phyloP scores from a whole-genome alignment of 2,888 invertebrate species.

The Leuctra nigra region DNA sequence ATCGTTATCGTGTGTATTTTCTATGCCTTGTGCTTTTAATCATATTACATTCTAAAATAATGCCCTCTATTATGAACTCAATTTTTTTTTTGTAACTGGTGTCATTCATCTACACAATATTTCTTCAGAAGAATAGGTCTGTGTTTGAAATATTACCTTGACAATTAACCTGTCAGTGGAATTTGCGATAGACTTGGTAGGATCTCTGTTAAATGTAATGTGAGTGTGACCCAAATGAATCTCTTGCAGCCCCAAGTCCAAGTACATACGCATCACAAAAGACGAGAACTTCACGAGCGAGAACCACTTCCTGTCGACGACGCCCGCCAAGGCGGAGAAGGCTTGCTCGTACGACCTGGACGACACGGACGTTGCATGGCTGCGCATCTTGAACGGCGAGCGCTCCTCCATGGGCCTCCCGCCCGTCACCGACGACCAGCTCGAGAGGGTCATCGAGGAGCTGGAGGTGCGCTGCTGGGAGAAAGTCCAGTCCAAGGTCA shows the following conservation, averaged over 20 bases:
- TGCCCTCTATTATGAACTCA: no score
- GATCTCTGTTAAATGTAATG: no score
- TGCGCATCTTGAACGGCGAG: slow-evolving; percentile 80
- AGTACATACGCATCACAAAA: slow-evolving; percentile 84
- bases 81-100: no score
- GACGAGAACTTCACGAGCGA: slow-evolving; percentile 81
- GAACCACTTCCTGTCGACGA: slow-evolving; percentile 77
- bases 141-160: no score
- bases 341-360: slow-evolving; percentile 94
- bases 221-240: no score
- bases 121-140: no score
- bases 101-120: no score
- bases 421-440: slow-evolving; percentile 74
- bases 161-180: no score
- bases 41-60: no score
- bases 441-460: slow-evolving; percentile 88
- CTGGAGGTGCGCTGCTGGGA: slow-evolving; percentile 91
- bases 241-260: slow-evolving; percentile 81
- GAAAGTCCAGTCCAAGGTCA: slow-evolving; percentile 83
- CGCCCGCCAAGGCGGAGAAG: slow-evolving; percentile 82
- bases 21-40: no score
- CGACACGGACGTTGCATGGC: slow-evolving; percentile 87
- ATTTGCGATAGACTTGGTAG: no score
- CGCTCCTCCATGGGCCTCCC: slow-evolving; percentile 60
- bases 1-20: no score